Conservation (phyloP, 1,140 invertebrate species). For the Calycopis cecrops region DNA sequence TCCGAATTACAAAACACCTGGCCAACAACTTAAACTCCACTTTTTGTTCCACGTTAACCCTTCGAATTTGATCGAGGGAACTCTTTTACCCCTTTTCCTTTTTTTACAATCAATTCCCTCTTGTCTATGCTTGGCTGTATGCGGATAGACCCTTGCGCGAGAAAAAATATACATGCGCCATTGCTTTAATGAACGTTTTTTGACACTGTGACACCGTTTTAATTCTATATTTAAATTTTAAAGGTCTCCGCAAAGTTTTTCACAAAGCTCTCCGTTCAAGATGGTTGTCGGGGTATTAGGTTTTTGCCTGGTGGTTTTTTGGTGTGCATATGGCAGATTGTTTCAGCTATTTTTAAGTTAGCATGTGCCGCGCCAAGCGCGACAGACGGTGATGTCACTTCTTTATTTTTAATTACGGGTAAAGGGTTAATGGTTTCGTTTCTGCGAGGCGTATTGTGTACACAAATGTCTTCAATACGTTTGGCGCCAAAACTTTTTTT, state of each 20-base stretch:
- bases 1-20: conserved; percentile 61
- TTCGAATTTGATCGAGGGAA: conserved; percentile 52
- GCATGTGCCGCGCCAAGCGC: conserved; percentile 64
- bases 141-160: not conserved
- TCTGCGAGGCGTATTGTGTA: not conserved
- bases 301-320: conserved; percentile 59
- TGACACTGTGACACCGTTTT: conserved; percentile 22
- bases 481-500: not conserved
- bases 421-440: conserved; percentile 54
- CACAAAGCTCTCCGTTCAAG: conserved; percentile 27
- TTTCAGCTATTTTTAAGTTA: conserved; percentile 65
- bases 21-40: conserved; percentile 52
- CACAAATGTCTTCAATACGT: not conserved
- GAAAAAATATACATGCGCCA: not conserved
- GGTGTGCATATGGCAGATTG: conserved; percentile 65
- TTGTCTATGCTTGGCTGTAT: conserved; percentile 32
- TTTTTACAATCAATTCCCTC: conserved; percentile 37
- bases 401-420: conserved; percentile 57
- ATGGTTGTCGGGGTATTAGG: conserved; percentile 43
- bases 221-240: conserved; percentile 35
- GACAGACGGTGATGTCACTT: conserved; percentile 66
- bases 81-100: conserved; percentile 53
- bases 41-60: conserved; percentile 57
- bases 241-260: conserved; percentile 32
- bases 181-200: conserved; percentile 30